A percentile compares a stretch with the other conserved stretches of the same genome.
These are phyloP conservation scores for Cotesia typhae DNA, from an alignment of 1,140 invertebrate species.

Conservation along the genomic window DNA sequence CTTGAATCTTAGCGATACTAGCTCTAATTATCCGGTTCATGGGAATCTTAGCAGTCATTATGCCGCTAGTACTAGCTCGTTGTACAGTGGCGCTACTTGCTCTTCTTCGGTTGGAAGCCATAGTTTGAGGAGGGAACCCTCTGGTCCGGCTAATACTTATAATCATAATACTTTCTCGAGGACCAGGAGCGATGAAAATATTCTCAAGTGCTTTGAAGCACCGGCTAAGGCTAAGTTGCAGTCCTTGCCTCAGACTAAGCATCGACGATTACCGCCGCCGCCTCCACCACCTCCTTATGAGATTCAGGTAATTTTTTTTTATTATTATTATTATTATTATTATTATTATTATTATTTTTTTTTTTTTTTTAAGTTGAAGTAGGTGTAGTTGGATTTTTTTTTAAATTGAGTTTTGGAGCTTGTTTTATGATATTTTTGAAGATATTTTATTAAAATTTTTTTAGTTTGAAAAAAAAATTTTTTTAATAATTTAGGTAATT, in stretches of 20 bases:
- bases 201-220: slow-evolving; percentile 73
- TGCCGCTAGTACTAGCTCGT: slow-evolving; percentile 61
- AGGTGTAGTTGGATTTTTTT: too few species aligned
- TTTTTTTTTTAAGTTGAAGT: not conserved
- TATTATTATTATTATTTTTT: too few species aligned
- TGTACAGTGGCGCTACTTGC: slow-evolving; percentile 65
- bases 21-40: slow-evolving; percentile 49
- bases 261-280: slow-evolving; percentile 75
- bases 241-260: slow-evolving; percentile 67
- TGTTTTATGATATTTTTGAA: too few species aligned
- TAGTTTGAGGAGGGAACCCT: slow-evolving; percentile 65
- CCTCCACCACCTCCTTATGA: slow-evolving; percentile 76
- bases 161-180: slow-evolving; percentile 68
- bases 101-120: slow-evolving; percentile 62
- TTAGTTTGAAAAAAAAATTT: too few species aligned
- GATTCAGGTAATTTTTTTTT: slow-evolving; percentile 55
- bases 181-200: slow-evolving; percentile 81
- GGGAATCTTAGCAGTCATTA: slow-evolving; percentile 60
- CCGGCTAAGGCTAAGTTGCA: slow-evolving; percentile 53
- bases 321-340: too few species aligned
- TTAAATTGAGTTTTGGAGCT: too few species aligned
- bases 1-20: slow-evolving; percentile 72
- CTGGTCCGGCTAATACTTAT: slow-evolving; percentile 65
- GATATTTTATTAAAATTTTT: too few species aligned
- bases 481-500: too few species aligned